Evolutionary conservation across 2,888 invertebrate genomes (phyloP), one percentile per base, ranked within the genome.

Genomic region (Brachylomia viminalis): DNA sequence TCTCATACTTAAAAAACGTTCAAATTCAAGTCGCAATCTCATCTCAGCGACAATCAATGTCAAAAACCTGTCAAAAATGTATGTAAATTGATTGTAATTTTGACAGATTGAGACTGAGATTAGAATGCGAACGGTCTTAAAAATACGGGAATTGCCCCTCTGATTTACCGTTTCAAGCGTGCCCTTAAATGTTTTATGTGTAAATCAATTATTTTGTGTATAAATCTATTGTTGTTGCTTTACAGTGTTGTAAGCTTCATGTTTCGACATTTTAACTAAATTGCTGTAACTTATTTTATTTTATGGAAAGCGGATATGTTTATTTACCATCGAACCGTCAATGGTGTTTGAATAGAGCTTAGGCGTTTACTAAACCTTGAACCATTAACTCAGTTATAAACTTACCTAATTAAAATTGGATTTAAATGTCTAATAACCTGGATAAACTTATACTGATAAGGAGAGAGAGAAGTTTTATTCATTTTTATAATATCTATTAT

Each of bases 281-380:
- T 83, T 76, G 84, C 71, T 77, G 86, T 76, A 49, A 70, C 86
- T 59, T 64, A 79, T 83, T 82, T 85, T 75, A 81, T 82, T 75
- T 82, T 77, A 82, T 83, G 62, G 70, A 62, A 76, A 86, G 52
- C 79, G 86, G 83, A 72, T 75, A 77, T 52, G 59, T 79, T 72
- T 76, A 70, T 85, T 72, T 72, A 27, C 68, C 62, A 69, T 82
- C 69, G 59, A 66, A 72, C 61, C 30, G 5, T 68, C 75, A 54
- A 77, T 38, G 20, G 69, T 52, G 8, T n/a, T 64, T 75, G 66
- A 54, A 82, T 75, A 27, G 54, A 52, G 47, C n/a, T 47, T 23
- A 15, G n/a, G 45, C 38, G 47, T 52, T 56, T 7, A 64, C 4
- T 42, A 49, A 56, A 80, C 62, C 52, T 67, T 72, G 23, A 52